Percentiles rank a stretch among this genome's conserved stretches.
These are phyloP conservation scores for Leptopilina myrica DNA, from an alignment of 2,888 invertebrate genomes.

Conservation along the genomic window DNA sequence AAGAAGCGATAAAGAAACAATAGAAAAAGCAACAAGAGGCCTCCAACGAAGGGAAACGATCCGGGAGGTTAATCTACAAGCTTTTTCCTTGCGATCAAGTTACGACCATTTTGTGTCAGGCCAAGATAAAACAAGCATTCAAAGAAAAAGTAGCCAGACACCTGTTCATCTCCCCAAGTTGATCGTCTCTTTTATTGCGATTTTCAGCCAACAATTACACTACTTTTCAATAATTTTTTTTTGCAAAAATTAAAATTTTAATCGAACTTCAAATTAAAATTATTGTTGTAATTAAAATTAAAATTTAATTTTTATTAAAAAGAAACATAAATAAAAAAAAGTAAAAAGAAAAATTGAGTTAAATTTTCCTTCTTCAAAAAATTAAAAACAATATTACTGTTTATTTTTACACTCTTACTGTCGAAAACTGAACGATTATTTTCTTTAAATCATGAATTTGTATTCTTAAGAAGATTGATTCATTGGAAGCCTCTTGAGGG, in stretches of 20 bases:
- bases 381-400: too few relatives aligned
- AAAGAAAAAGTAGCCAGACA: constrained; percentile 19
- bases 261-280: too few relatives aligned
- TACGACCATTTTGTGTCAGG: constrained; percentile 1
- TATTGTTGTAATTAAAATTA: too few relatives aligned
- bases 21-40: constrained; percentile 31
- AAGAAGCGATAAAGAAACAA: constrained; percentile 22
- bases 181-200: not conserved
- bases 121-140: constrained; percentile 16
- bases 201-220: not conserved
- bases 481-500: constrained; percentile 43
- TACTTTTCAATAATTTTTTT: not conserved
- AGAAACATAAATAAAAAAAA: too few relatives aligned
- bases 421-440: not conserved
- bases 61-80: constrained; percentile 34
- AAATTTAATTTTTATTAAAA: too few relatives aligned
- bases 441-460: constrained; percentile 7
- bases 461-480: constrained; percentile 5
- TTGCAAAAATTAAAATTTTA: too few relatives aligned
- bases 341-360: too few relatives aligned
- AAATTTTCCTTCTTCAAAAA: too few relatives aligned
- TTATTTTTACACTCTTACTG: not conserved
- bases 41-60: constrained; percentile 18
- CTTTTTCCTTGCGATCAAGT: constrained; percentile 22
- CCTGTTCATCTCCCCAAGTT: constrained; percentile 6